Base-by-base conservation (phyloP, 2,797 vertebrate species). In the Picus viridis region DNA sequence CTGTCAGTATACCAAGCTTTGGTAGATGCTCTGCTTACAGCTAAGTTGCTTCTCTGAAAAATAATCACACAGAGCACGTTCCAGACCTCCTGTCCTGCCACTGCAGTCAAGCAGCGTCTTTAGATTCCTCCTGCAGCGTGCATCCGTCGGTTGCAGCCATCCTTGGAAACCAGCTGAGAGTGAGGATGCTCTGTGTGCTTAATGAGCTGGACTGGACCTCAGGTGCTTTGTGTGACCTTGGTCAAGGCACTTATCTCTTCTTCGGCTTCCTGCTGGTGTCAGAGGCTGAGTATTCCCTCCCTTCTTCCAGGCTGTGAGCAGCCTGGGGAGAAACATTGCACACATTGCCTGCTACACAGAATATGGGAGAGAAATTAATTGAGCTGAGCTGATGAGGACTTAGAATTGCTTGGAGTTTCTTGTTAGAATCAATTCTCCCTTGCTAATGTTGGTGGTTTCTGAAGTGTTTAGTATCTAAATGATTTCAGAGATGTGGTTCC, bases 321-420 rank as follows among this genome's bases (percentile, higher is more conserved):
- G 30, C 6, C 75, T 82, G 87, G 58, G 77, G 39, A 81, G 63
- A 70, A 41, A 15, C 9, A 27, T 43, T 6, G 27, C 2, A 41
- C 62, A 24, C 62, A 49, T 76, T 69, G 12, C 54, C 56, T 77
- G 11, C 62, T 68, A 73, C 85, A 32, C 26, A 68, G 61, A 65
- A 64, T 24, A 27, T 16, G n/a, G 65, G 49, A n/a, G 58, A 49
- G 88, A 47, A 93, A 88, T 63, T 67, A 80, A 89, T 58, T 74
- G 70, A 70, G 73, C 59, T 30, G 83, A 83, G 86, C 63, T 75
- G 77, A 72, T 26, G 83, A 90, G 67, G 68, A 57, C 34, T 83
- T 61, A 53, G 72, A 86, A 61, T 70, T 88, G 70, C 71, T 62
- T 29, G 19, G 34, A 23, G 26, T 63, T 93, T n/a, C 56, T 34